Base-by-base conservation (phyloP, 2,888 invertebrate species). In the Idaea dimidiata region DNA sequence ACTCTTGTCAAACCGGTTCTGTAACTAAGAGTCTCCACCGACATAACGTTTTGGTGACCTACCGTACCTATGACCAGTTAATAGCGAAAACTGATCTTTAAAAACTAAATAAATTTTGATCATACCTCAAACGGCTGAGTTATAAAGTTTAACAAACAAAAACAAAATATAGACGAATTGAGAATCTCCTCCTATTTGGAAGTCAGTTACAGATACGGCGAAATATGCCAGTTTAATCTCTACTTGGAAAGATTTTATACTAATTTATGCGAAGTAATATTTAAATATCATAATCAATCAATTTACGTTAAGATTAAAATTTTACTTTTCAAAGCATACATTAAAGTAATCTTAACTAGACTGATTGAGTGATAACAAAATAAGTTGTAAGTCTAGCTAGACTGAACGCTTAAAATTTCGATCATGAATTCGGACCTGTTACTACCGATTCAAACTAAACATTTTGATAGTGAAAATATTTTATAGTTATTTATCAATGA, bases 1-100 rank as follows among this genome's bases (percentile, higher is more conserved):
- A 77, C 80, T 16, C 18, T 18, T 18, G 56, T 56, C 1, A 16
- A 63, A 73, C 71, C 69, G 68, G 72, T 67, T 71, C 10, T 6
- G 43, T 8, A 6, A 43, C 14, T 43, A 43, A 43, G 43, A 43
- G 43, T 43, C 43, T 43, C 43, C 43, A 14, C 14, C 43, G 43
- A 43, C 14, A 43, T 8, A 43, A 43, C 7, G 3, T 7, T 43
- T 8, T 32, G 6, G 1, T 6, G 7, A 32, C 32, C 32, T 8
- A 10, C 4, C 4, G 6, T 10, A 32, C 6, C 32, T n/a, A n/a
- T 32, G 32, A 6, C 32, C 7, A 7, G 32, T 7, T 32, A 6
- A 6, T 32, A 32, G 32, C 32, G 7, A 32, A 6, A 6, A 7
- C 32, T 6, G 6, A 32, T 32, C 32, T 4, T 32, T 32, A 4